Evolutionary conservation across 2,888 invertebrate species (phyloP).

Genomic region (Pyrochroa serraticornis): DNA sequence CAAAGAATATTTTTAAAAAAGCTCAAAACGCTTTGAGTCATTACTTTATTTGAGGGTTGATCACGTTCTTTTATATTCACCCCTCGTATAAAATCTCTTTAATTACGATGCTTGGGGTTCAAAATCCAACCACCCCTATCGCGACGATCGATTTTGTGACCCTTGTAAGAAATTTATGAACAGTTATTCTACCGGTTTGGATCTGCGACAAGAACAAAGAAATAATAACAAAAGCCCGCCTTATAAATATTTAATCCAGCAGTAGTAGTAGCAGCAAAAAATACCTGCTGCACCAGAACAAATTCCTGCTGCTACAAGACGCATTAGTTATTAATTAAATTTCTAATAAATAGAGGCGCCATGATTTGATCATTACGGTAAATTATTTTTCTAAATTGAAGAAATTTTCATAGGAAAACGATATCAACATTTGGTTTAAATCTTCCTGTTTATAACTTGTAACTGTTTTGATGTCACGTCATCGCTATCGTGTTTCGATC

Average conservation of each 20-base stretch:
- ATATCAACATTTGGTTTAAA: slow-evolving; percentile 10
- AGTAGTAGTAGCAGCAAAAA: slow-evolving; percentile 7
- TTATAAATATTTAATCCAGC: slow-evolving; percentile 16
- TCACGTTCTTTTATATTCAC: too few relatives aligned
- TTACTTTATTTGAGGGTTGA: too few relatives aligned
- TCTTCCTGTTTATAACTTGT: slow-evolving; percentile 11
- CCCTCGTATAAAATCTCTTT: too few relatives aligned
- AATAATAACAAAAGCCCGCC: slow-evolving; percentile 12
- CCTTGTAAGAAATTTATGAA: too few relatives aligned
- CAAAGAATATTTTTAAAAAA: too few relatives aligned
- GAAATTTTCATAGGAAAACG: too few relatives aligned
- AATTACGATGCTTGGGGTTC: too few relatives aligned
- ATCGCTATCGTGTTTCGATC: slow-evolving; percentile 14
- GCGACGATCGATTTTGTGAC: too few relatives aligned
- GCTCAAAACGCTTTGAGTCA: too few relatives aligned
- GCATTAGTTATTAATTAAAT: slow-evolving; percentile 9
- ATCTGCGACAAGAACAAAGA: slow-evolving; percentile 1
- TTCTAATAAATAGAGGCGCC: slow-evolving; percentile 5
- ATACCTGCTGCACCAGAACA: background rate
- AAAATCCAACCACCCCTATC: too few relatives aligned
- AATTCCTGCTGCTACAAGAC: background rate
- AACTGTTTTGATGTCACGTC: slow-evolving; percentile 17
- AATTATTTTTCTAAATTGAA: too few relatives aligned
- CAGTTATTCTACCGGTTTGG: too few relatives aligned
- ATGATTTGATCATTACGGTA: background rate